phyloP scores from a whole-genome alignment of 2,888 invertebrate species.

The Helleia helle region DNA sequence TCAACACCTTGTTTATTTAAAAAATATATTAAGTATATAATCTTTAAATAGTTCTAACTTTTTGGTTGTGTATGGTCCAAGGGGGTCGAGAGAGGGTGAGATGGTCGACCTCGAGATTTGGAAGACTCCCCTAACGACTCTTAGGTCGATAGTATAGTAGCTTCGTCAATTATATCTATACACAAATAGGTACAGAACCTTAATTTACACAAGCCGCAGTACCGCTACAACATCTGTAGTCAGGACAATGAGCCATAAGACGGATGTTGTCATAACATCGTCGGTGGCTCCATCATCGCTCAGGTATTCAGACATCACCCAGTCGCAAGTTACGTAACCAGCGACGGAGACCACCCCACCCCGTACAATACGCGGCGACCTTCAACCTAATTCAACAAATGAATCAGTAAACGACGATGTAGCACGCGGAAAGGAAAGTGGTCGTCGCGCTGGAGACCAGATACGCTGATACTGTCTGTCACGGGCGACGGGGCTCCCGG shows the following conservation, averaged over 20 bases:
- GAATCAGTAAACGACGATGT: not conserved
- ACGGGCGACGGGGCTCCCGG: slow-evolving; percentile 3
- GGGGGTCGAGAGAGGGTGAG: no score
- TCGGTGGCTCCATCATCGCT: not conserved
- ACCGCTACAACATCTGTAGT: no score
- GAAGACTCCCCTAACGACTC: no score
- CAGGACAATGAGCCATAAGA: not conserved
- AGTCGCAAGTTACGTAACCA: not conserved
- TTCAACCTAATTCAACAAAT: not conserved
- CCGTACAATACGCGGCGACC: not conserved
- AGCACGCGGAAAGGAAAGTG: not conserved
- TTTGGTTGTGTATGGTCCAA: no score
- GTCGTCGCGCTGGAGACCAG: not conserved
- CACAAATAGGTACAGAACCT: no score
- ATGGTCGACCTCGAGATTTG: no score
- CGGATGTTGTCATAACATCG: not conserved
- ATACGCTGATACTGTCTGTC: slow-evolving; percentile 6
- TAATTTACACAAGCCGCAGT: no score
- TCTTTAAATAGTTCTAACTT: no score
- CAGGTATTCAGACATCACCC: not conserved
- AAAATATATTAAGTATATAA: no score
- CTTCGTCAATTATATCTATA: no score
- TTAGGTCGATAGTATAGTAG: no score
- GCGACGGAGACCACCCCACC: not conserved
- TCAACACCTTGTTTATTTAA: no score